Conservation (phyloP, 2,797 vertebrate species). For the Heterohyrax brucei region DNA sequence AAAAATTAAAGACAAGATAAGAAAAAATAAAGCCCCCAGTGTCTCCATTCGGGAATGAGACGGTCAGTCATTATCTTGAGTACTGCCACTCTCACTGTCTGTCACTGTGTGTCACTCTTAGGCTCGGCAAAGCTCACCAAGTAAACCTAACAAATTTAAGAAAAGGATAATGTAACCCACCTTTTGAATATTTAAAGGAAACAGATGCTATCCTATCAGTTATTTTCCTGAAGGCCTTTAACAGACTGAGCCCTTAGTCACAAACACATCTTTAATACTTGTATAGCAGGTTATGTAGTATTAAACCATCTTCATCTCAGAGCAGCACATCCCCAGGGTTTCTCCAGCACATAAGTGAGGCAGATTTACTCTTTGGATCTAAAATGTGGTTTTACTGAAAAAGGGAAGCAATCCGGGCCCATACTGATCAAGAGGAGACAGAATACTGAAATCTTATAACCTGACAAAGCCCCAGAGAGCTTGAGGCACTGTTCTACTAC, state of each 20-base stretch:
- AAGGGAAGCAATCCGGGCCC: background rate
- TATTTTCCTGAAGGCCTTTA: background rate
- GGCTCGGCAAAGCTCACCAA: background rate
- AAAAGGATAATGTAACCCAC: background rate
- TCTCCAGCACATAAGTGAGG: background rate
- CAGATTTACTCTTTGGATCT: background rate
- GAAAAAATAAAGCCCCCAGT: background rate
- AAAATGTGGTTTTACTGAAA: background rate
- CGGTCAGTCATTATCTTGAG: background rate
- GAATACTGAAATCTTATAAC: constrained; percentile 7
- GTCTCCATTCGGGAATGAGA: background rate
- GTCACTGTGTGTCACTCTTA: background rate
- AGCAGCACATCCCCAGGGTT: background rate
- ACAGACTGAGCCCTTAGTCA: background rate
- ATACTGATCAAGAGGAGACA: background rate
- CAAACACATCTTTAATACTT: background rate
- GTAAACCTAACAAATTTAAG: constrained; percentile 44
- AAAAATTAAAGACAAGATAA: background rate
- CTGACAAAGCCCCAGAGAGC: background rate
- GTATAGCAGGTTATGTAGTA: background rate
- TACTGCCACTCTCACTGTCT: background rate
- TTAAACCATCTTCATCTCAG: background rate
- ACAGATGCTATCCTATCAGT: background rate
- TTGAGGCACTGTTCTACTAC: background rate
- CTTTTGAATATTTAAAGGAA: constrained; percentile 33